Evolutionary conservation across 92 coral and sea anemone species (phyloP), one percentile per base, ranked within the genome.

Genomic region (Parazoanthus swiftii): DNA sequence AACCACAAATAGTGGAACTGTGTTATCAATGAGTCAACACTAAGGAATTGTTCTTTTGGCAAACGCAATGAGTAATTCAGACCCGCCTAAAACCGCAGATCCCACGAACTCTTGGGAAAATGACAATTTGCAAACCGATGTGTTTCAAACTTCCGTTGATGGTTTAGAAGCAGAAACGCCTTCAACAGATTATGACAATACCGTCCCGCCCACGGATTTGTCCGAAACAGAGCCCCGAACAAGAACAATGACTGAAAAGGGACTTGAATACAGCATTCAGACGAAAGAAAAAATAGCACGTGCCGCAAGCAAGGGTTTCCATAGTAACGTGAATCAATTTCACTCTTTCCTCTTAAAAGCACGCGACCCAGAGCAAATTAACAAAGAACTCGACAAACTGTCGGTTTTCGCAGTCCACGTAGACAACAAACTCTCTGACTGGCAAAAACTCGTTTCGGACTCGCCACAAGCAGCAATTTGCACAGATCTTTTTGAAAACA

Each of bases 241-340:
- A 48, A 78, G 82, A 78, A 78, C 37, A 78, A 78, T 78, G 82
- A 78, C 82, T 21, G 26, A 46, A 78, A 78, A 44, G 23, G 82
- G 82, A 23, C 66, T 78, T 78, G 82, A 48, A 78, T 46, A 78
- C 66, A 78, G 82, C 82, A 78, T 48, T 46, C 36, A 78, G 39
- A 78, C 82, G 38, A 78, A 78, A 48, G 82, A 78, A 78, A 78
- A 78, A 50, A 78, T 46, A 78, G 82, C 82, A 78, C 82, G 82
- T 78, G 82, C 65, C 37, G 82, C 82, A 48, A 78, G 82, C 82
- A 78, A 78, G 63, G 67, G 82, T 33, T 78, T 78, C 18, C 66
- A 78, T 50, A 78, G 82, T 6, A 78, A 78, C 38, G 82, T 78
- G 38, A 78, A 46, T 26, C 82, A 78, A 50, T 78, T 78, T 38